phyloP scores from a whole-genome alignment of 2,888 invertebrate genomes.

The Actias luna region DNA sequence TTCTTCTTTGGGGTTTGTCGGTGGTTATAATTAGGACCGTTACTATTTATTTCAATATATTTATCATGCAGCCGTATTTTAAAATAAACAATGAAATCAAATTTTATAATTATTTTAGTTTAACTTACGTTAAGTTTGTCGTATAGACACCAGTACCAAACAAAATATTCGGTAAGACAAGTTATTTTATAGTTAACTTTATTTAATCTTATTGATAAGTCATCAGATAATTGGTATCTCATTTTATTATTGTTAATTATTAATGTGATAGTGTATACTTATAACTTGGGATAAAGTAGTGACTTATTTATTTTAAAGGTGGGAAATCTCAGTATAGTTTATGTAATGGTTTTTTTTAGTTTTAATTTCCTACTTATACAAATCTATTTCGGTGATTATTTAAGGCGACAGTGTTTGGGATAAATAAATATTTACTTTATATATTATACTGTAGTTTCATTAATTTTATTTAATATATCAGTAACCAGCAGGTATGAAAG shows the following conservation, averaged over 20 bases:
- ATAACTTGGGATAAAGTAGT: neutral
- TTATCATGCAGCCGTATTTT: conserved; percentile 50
- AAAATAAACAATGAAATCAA: conserved; percentile 38
- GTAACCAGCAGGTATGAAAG: neutral
- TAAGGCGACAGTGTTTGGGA: neutral
- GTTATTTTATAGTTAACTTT: conserved; percentile 13
- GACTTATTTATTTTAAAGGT: neutral
- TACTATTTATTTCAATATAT: conserved; percentile 17
- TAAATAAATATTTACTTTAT: neutral
- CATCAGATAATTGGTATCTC: neutral
- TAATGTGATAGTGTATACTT: neutral
- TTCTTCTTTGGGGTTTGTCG: neutral
- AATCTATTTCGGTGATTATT: neutral
- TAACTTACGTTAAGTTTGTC: conserved; percentile 37
- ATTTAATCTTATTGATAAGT: neutral
- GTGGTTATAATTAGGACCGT: neutral
- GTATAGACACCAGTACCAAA: conserved; percentile 67
- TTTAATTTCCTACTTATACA: neutral
- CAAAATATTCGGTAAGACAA: conserved; percentile 60
- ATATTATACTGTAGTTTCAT: neutral
- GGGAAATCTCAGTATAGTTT: neutral
- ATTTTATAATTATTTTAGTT: conserved; percentile 21
- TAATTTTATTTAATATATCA: neutral
- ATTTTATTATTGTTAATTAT: neutral
- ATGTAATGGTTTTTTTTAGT: neutral